These are phyloP conservation scores for Caradrina clavipalpis DNA, from an alignment of 2,888 invertebrate genomes.

Conservation along the genomic window DNA sequence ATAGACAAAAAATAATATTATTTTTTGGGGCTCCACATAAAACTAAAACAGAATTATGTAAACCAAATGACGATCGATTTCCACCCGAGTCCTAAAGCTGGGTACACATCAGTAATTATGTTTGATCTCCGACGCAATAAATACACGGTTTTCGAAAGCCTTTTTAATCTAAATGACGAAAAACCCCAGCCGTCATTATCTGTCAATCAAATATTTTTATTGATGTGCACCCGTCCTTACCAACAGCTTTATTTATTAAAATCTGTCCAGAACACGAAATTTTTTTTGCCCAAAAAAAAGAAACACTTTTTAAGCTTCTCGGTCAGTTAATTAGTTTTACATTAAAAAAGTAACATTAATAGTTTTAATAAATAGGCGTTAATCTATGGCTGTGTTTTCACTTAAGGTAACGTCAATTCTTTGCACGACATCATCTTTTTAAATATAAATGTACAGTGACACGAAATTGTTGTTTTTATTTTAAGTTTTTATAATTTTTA, in stretches of 20 bases:
- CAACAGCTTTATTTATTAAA: background rate
- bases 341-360: constrained; percentile 60
- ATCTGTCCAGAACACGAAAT: background rate
- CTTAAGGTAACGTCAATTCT: constrained; percentile 90
- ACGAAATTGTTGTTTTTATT: constrained; percentile 79
- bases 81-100: background rate
- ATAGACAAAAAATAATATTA: background rate
- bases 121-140: background rate
- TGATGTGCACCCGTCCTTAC: background rate
- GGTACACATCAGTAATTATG: constrained; percentile 3
- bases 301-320: constrained; percentile 64
- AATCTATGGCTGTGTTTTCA: constrained; percentile 91
- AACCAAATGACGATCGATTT: background rate
- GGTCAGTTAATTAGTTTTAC: constrained; percentile 74
- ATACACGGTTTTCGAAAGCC: background rate
- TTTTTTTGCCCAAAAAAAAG: constrained; percentile 8
- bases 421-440: constrained; percentile 88
- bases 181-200: background rate
- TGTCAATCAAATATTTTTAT: background rate
- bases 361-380: constrained; percentile 76
- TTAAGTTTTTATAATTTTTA: constrained; percentile 69
- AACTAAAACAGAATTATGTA: background rate
- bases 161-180: constrained; percentile 6
- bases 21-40: background rate
- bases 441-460: constrained; percentile 85